These are phyloP conservation scores for Trachymyrmex cornetzi DNA, from an alignment of 1,140 invertebrate species.

Conservation along the genomic window DNA sequence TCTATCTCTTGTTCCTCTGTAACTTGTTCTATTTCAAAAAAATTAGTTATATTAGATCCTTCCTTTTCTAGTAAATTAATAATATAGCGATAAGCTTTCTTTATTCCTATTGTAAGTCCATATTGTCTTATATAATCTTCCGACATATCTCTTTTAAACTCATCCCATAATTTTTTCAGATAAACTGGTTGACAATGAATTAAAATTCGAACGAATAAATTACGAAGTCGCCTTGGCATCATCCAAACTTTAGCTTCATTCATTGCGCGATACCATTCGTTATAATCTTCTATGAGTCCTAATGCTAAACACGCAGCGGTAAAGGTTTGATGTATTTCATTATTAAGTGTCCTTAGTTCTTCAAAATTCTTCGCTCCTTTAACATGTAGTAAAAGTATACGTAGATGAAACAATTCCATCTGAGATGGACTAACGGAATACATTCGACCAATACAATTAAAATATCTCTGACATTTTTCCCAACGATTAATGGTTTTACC, in stretches of 20 bases:
- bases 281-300: neutral
- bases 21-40: neutral
- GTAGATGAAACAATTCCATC: no score
- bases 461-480: no score
- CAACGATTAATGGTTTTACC: no score
- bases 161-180: neutral
- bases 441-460: no score
- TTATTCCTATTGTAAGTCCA: constrained; percentile 8
- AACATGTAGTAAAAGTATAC: constrained; percentile 7
- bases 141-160: constrained; percentile 1
- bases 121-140: constrained; percentile 19
- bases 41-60: neutral
- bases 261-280: constrained; percentile 29
- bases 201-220: constrained; percentile 19
- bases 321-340: neutral
- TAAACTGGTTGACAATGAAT: constrained; percentile 39
- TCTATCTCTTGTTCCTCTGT: neutral
- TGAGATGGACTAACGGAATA: no score
- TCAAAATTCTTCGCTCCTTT: constrained; percentile 6
- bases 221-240: constrained; percentile 30
- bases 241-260: constrained; percentile 25
- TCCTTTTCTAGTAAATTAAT: neutral
- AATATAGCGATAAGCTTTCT: constrained; percentile 26
- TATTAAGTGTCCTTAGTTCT: constrained; percentile 11
- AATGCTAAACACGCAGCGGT: neutral